Percentiles rank a stretch among this genome's conserved stretches.
Conservation (phyloP, 2,888 invertebrate genomes). For the Temnothorax ravouxi region DNA sequence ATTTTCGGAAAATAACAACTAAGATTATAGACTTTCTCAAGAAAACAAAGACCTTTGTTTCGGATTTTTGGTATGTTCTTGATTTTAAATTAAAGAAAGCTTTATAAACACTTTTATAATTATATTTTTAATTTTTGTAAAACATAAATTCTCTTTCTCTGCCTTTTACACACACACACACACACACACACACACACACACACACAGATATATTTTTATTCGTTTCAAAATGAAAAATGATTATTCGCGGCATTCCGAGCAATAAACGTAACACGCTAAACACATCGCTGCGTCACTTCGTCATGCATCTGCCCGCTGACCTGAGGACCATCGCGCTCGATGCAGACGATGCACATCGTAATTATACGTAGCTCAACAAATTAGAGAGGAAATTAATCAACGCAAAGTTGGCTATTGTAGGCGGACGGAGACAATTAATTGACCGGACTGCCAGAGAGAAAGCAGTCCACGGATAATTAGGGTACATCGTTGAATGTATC, state of each 20-base stretch:
- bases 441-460: slow-evolving; percentile 8
- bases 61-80: background rate
- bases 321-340: slow-evolving; percentile 8
- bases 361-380: slow-evolving; percentile 22
- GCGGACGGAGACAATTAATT: slow-evolving; percentile 35
- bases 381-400: slow-evolving; percentile 37
- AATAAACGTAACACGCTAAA: slow-evolving; percentile 41
- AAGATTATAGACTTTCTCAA: background rate
- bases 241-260: background rate
- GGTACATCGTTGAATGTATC: background rate
- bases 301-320: slow-evolving; percentile 40
- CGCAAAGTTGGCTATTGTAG: slow-evolving; percentile 26
- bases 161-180: background rate
- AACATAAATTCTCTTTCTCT: background rate
- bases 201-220: background rate
- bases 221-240: background rate
- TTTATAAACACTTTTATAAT: background rate
- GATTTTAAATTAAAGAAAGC: slow-evolving; percentile 11
- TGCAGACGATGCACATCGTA: slow-evolving; percentile 5
- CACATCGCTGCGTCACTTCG: slow-evolving; percentile 40
- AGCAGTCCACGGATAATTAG: slow-evolving; percentile 2
- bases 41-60: background rate
- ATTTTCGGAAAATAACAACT: background rate
- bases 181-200: background rate
- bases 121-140: background rate